Conservation (phyloP, 2,888 invertebrate species). For the Ophion slaviceki region DNA sequence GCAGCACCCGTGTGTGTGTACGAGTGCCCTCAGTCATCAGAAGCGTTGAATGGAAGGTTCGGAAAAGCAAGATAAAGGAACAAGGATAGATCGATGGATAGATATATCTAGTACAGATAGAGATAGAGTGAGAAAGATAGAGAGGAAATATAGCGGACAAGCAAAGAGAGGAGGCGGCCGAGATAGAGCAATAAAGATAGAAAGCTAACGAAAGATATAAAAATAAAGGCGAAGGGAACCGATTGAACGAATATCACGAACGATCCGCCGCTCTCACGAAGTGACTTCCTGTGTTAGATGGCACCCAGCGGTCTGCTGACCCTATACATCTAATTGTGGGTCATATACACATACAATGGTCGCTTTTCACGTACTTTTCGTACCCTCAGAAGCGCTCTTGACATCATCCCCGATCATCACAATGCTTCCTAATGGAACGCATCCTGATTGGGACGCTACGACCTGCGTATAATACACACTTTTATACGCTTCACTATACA, state of each 20-base stretch:
- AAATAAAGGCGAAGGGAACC: slow-evolving; percentile 65
- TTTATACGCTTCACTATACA: background rate
- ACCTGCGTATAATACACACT: background rate
- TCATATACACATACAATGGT: slow-evolving; percentile 34
- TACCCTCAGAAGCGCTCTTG: slow-evolving; percentile 19
- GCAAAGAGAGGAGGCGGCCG: slow-evolving; percentile 40
- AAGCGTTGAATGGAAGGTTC: slow-evolving; percentile 27
- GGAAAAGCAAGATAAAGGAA: background rate
- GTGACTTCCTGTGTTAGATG: slow-evolving; percentile 76
- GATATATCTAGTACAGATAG: background rate
- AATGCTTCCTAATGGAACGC: slow-evolving; percentile 45
- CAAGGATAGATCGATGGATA: background rate
- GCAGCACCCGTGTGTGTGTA: slow-evolving; percentile 25
- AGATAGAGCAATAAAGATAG: slow-evolving; percentile 58
- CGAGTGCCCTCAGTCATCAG: slow-evolving; percentile 24
- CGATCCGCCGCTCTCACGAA: slow-evolving; percentile 53
- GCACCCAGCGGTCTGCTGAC: slow-evolving; percentile 74
- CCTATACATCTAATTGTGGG: slow-evolving; percentile 57
- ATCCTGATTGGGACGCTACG: slow-evolving; percentile 30
- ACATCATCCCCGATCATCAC: slow-evolving; percentile 37
- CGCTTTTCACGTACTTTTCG: slow-evolving; percentile 49
- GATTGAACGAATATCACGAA: slow-evolving; percentile 46
- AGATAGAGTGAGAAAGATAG: slow-evolving; percentile 7
- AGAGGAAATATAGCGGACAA: slow-evolving; percentile 24
- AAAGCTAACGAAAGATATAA: slow-evolving; percentile 37